Evolutionary conservation across 2,888 invertebrate genomes (phyloP).

Genomic region (Platycnemis pennipes): DNA sequence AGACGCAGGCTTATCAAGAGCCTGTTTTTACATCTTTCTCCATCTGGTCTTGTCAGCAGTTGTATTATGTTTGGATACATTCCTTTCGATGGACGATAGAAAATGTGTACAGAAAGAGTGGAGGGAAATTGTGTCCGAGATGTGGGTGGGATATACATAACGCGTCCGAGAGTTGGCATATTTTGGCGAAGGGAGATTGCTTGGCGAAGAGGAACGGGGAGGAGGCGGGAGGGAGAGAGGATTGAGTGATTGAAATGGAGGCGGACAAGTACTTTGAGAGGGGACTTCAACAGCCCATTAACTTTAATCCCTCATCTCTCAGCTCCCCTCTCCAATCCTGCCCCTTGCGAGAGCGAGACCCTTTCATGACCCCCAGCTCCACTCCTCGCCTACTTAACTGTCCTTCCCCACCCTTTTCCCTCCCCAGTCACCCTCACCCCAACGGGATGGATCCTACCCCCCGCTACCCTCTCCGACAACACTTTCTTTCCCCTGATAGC

Average conservation of each 20-base stretch:
- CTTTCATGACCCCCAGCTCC: not conserved
- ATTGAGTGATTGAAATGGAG: slow-evolving; percentile 44
- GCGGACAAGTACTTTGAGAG: slow-evolving; percentile 39
- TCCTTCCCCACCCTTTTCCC: not conserved
- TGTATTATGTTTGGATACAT: too few relatives aligned
- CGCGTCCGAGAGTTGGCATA: not conserved
- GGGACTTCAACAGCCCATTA: slow-evolving; percentile 65
- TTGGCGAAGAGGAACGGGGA: not conserved
- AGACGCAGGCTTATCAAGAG: too few relatives aligned
- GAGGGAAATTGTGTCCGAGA: not conserved
- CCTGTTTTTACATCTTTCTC: too few relatives aligned
- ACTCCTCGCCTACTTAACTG: not conserved
- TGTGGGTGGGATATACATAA: not conserved
- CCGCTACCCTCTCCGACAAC: not conserved
- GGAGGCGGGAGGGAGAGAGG: not conserved
- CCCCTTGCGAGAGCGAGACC: slow-evolving; percentile 7
- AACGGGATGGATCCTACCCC: not conserved
- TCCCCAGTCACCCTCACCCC: not conserved
- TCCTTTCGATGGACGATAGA: too few relatives aligned
- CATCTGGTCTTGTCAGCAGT: too few relatives aligned
- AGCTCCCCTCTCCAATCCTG: not conserved
- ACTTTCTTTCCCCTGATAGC: not conserved
- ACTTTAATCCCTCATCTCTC: slow-evolving; percentile 60
- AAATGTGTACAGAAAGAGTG: too few relatives aligned
- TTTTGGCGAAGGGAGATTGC: not conserved